Conservation (phyloP, 1,140 invertebrate genomes). For the Anastatus disparis region DNA sequence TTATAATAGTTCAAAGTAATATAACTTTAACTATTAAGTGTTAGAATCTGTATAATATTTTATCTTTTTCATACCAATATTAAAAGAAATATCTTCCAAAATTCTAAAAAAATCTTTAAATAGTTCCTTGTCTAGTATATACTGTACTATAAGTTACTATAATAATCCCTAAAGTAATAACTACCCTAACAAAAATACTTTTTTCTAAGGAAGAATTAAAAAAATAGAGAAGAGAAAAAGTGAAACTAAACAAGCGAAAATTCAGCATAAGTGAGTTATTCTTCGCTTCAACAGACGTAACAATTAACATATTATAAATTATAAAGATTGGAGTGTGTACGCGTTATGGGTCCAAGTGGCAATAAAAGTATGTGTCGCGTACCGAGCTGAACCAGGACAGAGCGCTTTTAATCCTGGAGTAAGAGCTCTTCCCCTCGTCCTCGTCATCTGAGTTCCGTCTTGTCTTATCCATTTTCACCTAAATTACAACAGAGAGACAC, state of each 20-base stretch:
- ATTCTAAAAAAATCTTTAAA: no score
- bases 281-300: constrained; percentile 3
- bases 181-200: no score
- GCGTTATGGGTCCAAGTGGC: constrained; percentile 63
- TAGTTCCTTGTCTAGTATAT: no score
- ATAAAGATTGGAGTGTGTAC: constrained; percentile 7
- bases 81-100: no score
- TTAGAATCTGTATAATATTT: no score
- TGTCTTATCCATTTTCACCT: constrained; percentile 66
- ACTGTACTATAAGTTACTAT: no score
- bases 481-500: constrained; percentile 64
- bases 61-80: no score
- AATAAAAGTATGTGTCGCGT: constrained; percentile 62
- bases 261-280: neutral
- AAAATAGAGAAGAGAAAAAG: neutral
- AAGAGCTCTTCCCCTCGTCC: constrained; percentile 61
- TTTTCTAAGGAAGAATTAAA: neutral
- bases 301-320: neutral
- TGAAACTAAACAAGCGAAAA: constrained; percentile 11
- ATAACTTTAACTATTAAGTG: no score
- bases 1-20: no score
- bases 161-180: no score
- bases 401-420: constrained; percentile 58
- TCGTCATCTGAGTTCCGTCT: constrained; percentile 62
- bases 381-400: constrained; percentile 67